phyloP scores from a whole-genome alignment of 1,140 invertebrate species.

The Pararge aegeria region DNA sequence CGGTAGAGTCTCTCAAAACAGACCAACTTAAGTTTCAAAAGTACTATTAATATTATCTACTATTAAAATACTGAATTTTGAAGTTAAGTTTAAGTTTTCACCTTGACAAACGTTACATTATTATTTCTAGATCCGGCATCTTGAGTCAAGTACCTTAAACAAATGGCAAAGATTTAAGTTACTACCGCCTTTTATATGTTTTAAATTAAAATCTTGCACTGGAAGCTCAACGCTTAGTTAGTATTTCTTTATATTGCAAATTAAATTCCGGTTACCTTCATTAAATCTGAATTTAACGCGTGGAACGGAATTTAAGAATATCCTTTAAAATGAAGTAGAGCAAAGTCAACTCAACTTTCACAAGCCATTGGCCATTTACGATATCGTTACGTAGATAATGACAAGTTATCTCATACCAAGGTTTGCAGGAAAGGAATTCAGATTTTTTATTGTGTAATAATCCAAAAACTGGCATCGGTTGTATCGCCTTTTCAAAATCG shows the following conservation, averaged over 20 bases:
- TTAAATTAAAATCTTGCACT: neutral
- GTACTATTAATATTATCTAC: no score
- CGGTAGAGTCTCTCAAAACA: no score
- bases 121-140: no score
- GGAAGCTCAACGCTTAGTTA: no score
- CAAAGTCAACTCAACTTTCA: slow-evolving; percentile 18
- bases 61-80: no score
- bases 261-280: slow-evolving; percentile 3
- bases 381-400: neutral
- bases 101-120: no score
- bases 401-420: slow-evolving; percentile 1
- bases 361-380: neutral
- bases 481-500: no score
- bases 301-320: slow-evolving; percentile 9
- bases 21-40: no score
- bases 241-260: neutral
- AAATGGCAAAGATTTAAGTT: no score
- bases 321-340: slow-evolving; percentile 14
- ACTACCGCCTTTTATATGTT: no score
- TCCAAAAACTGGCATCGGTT: neutral
- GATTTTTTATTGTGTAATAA: neutral
- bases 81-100: no score
- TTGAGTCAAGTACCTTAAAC: no score
- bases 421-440: neutral
- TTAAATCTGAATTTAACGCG: neutral